These are phyloP conservation scores for Pantala flavescens DNA, from an alignment of 1,140 invertebrate genomes.

Conservation along the genomic window DNA sequence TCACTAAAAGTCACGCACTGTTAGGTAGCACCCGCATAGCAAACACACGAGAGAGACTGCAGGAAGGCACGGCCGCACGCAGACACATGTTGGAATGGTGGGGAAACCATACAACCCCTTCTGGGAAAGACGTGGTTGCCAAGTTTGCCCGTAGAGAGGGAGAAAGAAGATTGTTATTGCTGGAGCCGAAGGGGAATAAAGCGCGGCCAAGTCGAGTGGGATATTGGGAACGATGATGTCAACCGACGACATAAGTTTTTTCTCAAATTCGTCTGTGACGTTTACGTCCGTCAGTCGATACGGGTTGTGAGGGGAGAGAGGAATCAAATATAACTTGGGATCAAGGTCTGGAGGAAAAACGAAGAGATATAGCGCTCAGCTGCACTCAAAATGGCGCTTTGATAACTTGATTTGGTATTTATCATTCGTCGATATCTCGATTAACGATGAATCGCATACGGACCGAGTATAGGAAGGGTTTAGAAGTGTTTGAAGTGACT, in stretches of 20 bases:
- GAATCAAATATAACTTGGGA: too few relatives aligned
- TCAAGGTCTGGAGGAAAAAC: too few relatives aligned
- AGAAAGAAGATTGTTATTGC: background rate
- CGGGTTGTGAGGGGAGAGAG: too few relatives aligned
- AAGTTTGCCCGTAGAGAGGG: background rate
- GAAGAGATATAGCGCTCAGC: too few relatives aligned
- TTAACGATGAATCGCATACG: too few relatives aligned
- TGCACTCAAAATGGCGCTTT: too few relatives aligned
- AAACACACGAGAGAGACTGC: background rate
- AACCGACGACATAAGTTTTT: background rate
- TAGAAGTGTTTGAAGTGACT: too few relatives aligned
- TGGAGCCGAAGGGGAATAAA: background rate
- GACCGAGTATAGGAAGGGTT: too few relatives aligned
- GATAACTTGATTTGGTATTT: too few relatives aligned
- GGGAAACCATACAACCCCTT: background rate
- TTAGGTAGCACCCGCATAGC: background rate
- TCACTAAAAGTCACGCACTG: constrained; percentile 1
- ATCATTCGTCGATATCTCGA: too few relatives aligned
- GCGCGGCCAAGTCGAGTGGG: background rate
- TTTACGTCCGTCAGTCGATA: too few relatives aligned
- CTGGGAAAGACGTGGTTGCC: background rate
- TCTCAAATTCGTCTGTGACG: too few relatives aligned
- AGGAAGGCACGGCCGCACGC: background rate
- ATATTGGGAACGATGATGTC: background rate
- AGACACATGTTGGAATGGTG: constrained; percentile 5